A percentile compares a stretch with the other conserved stretches of the same genome.
phyloP scores from a whole-genome alignment of 2,888 invertebrate species.

The Luperina nickerlii region DNA sequence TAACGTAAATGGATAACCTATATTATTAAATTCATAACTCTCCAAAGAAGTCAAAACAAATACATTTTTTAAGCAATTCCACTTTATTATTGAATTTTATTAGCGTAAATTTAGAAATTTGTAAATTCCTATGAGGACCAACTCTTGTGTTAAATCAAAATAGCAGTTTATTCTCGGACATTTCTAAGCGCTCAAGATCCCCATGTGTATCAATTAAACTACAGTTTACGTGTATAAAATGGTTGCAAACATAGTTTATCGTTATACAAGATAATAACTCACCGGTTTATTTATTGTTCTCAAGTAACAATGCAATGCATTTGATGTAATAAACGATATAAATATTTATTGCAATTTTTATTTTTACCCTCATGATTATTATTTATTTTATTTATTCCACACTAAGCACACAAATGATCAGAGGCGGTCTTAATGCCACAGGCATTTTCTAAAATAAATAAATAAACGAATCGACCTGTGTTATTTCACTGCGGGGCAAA shows the following conservation, averaged over 20 bases:
- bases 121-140: too few relatives aligned
- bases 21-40: too few relatives aligned
- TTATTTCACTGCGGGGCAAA: too few relatives aligned
- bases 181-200: neutral
- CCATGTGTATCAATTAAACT: constrained; percentile 34
- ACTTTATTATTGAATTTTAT: too few relatives aligned
- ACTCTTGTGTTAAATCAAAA: neutral
- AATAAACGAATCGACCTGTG: too few relatives aligned
- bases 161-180: neutral
- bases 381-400: neutral
- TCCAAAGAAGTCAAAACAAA: neutral
- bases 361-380: constrained; percentile 9
- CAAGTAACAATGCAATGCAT: constrained; percentile 87
- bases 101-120: too few relatives aligned
- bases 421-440: too few relatives aligned
- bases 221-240: constrained; percentile 64
- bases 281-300: constrained; percentile 87
- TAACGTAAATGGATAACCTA: too few relatives aligned
- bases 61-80: neutral
- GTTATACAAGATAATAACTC: constrained; percentile 81
- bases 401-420: too few relatives aligned
- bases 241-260: constrained; percentile 65
- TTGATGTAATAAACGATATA: constrained; percentile 88
- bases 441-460: too few relatives aligned
- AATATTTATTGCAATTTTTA: constrained; percentile 67